phyloP scores from a whole-genome alignment of 2,797 vertebrate genomes.

The Myotis findleyi region DNA sequence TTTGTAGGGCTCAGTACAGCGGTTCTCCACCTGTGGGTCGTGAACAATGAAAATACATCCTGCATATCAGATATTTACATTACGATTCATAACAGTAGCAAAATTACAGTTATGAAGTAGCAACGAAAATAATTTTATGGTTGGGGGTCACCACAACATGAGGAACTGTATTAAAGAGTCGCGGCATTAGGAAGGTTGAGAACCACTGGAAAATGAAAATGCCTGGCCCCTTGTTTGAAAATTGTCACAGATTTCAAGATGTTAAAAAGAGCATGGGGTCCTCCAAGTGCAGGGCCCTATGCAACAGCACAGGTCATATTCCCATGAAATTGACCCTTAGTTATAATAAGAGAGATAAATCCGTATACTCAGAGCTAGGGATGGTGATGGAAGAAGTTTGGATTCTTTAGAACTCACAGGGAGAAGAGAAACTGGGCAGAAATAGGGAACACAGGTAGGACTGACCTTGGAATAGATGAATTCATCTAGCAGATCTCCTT shows the following conservation, averaged over 20 bases:
- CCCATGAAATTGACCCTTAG: not conserved
- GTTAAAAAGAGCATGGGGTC: not conserved
- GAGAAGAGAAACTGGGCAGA: not conserved
- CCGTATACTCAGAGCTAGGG: not conserved
- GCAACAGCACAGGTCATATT: not conserved
- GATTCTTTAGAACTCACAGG: not conserved
- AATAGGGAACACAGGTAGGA: not conserved
- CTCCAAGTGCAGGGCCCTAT: not conserved
- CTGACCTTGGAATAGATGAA: not conserved
- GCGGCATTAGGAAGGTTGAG: no score
- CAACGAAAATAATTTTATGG: no score
- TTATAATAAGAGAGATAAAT: not conserved
- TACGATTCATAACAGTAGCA: no score
- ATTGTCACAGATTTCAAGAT: conserved; percentile 4
- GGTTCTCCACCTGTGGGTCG: no score
- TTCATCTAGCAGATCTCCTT: not conserved
- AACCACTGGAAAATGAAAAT: conserved; percentile 23
- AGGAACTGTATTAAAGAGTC: no score
- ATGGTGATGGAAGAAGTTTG: not conserved
- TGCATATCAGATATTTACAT: no score
- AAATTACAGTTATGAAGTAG: no score
- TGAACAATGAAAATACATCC: no score
- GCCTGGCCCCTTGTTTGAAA: not conserved
- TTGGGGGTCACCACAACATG: no score
- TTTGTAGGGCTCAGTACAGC: not conserved